A percentile compares a stretch with the other conserved stretches of the same genome.
These are phyloP conservation scores for Dinomys branickii DNA, from an alignment of 2,113 vertebrate genomes.

Conservation along the genomic window DNA sequence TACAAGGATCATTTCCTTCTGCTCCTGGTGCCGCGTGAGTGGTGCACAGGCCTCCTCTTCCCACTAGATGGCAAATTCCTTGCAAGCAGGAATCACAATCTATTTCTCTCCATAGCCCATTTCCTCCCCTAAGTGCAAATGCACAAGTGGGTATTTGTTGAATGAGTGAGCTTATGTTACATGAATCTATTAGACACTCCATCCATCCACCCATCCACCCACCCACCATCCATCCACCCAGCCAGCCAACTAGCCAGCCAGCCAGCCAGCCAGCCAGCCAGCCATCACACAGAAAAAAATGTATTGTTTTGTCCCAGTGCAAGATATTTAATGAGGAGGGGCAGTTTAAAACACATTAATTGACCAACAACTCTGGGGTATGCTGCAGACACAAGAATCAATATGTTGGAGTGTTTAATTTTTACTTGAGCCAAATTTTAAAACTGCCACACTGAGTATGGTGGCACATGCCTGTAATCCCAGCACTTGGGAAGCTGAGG, in stretches of 20 bases:
- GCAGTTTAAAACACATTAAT: background rate
- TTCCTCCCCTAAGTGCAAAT: background rate
- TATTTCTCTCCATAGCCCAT: background rate
- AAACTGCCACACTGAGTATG: background rate
- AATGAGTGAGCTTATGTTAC: background rate
- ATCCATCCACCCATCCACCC: background rate
- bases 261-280: background rate
- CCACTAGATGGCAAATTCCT: constrained; percentile 67
- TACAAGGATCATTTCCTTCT: background rate
- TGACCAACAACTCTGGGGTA: background rate
- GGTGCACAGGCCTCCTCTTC: background rate
- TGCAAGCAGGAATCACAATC: background rate
- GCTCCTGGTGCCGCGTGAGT: no score
- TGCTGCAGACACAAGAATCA: background rate
- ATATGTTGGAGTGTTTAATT: background rate
- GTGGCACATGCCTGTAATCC: background rate
- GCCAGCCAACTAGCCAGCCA: no score
- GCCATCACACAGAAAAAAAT: background rate
- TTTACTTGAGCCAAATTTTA: constrained; percentile 41
- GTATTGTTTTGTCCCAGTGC: background rate
- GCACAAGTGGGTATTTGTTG: background rate
- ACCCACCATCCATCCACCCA: background rate
- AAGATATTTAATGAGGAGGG: background rate
- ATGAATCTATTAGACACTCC: background rate
- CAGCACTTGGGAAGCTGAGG: background rate